A percentile compares a stretch with the other conserved stretches of the same genome.
Conservation (phyloP, 2,888 invertebrate species). For the Celastrina argiolus region DNA sequence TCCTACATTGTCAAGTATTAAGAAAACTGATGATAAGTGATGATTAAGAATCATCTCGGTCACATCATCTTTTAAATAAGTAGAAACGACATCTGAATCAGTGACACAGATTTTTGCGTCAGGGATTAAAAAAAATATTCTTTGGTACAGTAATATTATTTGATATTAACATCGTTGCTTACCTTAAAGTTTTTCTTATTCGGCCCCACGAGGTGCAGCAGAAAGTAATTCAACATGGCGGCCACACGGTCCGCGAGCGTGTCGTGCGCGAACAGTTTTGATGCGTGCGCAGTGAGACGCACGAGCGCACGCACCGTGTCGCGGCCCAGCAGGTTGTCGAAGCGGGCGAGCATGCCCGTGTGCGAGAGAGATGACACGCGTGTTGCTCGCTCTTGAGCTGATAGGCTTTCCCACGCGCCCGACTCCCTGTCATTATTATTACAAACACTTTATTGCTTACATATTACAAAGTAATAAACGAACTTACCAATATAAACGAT, state of each 20-base stretch:
- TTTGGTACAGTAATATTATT: neutral
- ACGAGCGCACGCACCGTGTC: slow-evolving; percentile 92
- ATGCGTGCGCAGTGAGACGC: slow-evolving; percentile 84
- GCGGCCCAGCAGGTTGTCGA: slow-evolving; percentile 94
- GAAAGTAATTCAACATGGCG: slow-evolving; percentile 96
- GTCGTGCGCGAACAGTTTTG: slow-evolving; percentile 90
- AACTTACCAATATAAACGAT: no score
- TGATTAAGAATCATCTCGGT: neutral
- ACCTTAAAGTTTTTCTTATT: slow-evolving; percentile 95
- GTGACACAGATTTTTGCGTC: no score
- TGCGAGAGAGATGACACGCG: slow-evolving; percentile 75
- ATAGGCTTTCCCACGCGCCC: slow-evolving; percentile 85
- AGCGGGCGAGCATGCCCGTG: slow-evolving; percentile 89
- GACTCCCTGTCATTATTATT: slow-evolving; percentile 80
- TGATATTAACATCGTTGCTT: no score
- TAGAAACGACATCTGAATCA: no score
- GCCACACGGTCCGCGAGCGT: slow-evolving; percentile 95
- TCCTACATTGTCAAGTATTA: neutral
- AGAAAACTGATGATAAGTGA: no score
- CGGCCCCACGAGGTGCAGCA: slow-evolving; percentile 92
- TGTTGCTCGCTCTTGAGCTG: slow-evolving; percentile 79
- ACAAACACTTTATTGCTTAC: no score
- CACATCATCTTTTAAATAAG: neutral
- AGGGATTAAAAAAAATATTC: no score
- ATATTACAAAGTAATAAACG: no score